Conservation (phyloP, 2,888 invertebrate species). For the Abscondita cerata region DNA sequence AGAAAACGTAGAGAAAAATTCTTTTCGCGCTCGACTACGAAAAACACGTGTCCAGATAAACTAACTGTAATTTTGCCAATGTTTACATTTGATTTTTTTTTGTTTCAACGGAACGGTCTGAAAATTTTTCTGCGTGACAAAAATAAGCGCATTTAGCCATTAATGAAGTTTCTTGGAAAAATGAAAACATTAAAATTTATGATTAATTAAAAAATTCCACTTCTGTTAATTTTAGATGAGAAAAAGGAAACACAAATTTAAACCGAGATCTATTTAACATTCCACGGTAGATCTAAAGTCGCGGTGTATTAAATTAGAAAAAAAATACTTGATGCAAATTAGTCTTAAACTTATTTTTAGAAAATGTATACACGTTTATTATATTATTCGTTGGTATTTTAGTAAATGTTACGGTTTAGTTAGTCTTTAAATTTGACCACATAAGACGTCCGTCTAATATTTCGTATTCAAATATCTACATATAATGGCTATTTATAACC, state of each 20-base stretch:
- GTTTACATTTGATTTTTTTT: too few species aligned
- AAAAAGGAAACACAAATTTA: slow-evolving; percentile 15
- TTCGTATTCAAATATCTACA: slow-evolving; percentile 33
- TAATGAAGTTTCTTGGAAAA: background rate
- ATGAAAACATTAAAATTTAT: slow-evolving; percentile 7
- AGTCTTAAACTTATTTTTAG: slow-evolving; percentile 43
- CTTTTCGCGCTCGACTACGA: too few species aligned
- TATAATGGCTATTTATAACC: slow-evolving; percentile 48
- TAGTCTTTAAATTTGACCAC: slow-evolving; percentile 27
- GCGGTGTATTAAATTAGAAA: slow-evolving; percentile 37
- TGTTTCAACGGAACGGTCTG: background rate
- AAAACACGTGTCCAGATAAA: too few species aligned
- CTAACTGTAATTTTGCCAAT: too few species aligned
- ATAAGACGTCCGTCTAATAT: slow-evolving; percentile 38
- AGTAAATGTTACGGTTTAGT: slow-evolving; percentile 32
- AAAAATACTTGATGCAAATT: slow-evolving; percentile 42
- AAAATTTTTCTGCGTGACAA: background rate
- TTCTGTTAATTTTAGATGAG: slow-evolving; percentile 2
- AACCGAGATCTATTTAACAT: slow-evolving; percentile 26
- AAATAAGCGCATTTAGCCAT: background rate
- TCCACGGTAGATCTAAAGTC: slow-evolving; percentile 21
- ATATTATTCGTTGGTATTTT: slow-evolving; percentile 34
- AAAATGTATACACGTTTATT: slow-evolving; percentile 40
- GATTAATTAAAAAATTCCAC: slow-evolving; percentile 11
- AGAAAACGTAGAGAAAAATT: too few species aligned